phyloP scores from a whole-genome alignment of 2,113 vertebrate genomes.

The Pao palembangensis region DNA sequence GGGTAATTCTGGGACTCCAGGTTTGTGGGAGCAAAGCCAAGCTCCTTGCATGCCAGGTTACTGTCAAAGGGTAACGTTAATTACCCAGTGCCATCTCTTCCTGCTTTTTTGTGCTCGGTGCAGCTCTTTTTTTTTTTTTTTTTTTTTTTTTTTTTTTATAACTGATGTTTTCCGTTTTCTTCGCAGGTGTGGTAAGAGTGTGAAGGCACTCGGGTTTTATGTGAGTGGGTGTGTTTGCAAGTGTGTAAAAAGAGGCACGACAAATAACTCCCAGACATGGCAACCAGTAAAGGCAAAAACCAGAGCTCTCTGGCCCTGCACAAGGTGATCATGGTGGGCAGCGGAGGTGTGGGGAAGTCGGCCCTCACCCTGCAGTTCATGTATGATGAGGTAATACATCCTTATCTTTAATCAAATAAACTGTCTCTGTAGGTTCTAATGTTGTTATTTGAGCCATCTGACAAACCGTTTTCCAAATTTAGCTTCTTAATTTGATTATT shows the following conservation, averaged over 20 bases:
- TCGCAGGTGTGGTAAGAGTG: constrained; percentile 38
- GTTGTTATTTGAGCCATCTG: background rate
- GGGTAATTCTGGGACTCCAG: constrained; percentile 35
- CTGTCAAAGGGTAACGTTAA: constrained; percentile 39
- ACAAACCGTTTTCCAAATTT: background rate
- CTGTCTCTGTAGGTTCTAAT: background rate
- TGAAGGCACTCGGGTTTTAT: constrained; percentile 18
- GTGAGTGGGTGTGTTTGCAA: constrained; percentile 9
- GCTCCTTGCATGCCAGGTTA: constrained; percentile 36
- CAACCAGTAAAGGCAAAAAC: constrained; percentile 68
- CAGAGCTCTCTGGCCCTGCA: constrained; percentile 72
- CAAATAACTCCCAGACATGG: constrained; percentile 57
- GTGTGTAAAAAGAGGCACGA: constrained; percentile 15
- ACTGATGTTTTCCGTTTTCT: constrained; percentile 27
- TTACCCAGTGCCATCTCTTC: constrained; percentile 46
- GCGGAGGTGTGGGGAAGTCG: constrained; percentile 69
- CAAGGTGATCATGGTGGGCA: constrained; percentile 75
- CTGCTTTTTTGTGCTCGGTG: constrained; percentile 3
- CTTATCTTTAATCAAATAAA: background rate
- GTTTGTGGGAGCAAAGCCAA: constrained; percentile 56
- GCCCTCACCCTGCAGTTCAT: constrained; percentile 75
- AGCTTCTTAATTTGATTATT: no score
- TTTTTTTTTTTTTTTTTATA: constrained; percentile 18
- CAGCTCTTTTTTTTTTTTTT: constrained; percentile 5
- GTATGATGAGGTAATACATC: constrained; percentile 69